Evolutionary conservation across 2,113 vertebrate species (phyloP).

Genomic region (Gobius niger): DNA sequence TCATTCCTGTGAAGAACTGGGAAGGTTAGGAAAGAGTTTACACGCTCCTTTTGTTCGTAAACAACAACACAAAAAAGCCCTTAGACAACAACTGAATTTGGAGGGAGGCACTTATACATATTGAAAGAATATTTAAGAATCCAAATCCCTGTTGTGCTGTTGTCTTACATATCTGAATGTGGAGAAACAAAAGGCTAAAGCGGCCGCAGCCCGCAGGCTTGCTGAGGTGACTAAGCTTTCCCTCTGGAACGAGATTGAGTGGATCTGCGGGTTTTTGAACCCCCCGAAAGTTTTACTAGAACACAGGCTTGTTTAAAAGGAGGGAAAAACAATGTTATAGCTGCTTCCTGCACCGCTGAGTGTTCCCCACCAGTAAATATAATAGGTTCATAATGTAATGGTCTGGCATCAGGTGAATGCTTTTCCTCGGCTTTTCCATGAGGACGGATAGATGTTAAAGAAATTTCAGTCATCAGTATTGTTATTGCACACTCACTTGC

Average conservation of each 20-base stretch:
- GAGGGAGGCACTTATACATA: no score
- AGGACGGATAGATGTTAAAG: constrained; percentile 55
- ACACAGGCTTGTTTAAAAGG: constrained; percentile 73
- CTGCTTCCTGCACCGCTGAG: constrained; percentile 71
- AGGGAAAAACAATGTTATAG: constrained; percentile 76
- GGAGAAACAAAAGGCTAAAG: constrained; percentile 33
- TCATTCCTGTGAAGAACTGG: no score
- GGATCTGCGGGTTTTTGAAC: constrained; percentile 66
- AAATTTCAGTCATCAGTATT: constrained; percentile 63
- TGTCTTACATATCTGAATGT: constrained; percentile 4
- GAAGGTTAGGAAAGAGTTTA: no score
- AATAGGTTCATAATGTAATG: constrained; percentile 64
- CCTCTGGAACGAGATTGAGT: constrained; percentile 69
- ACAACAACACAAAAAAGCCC: no score
- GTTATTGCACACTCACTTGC: constrained; percentile 67
- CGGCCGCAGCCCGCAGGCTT: constrained; percentile 47
- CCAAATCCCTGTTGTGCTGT: not conserved
- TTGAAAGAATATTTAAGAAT: not conserved
- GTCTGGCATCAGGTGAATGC: constrained; percentile 71
- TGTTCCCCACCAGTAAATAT: constrained; percentile 74
- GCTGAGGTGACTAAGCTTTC: constrained; percentile 80
- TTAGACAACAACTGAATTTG: no score
- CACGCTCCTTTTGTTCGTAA: no score
- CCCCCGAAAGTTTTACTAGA: constrained; percentile 78
- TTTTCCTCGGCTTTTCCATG: constrained; percentile 57